Percentiles rank a stretch among this genome's conserved stretches.
phyloP scores from a whole-genome alignment of 2,797 vertebrate species.

The Poliocrania exsul region DNA sequence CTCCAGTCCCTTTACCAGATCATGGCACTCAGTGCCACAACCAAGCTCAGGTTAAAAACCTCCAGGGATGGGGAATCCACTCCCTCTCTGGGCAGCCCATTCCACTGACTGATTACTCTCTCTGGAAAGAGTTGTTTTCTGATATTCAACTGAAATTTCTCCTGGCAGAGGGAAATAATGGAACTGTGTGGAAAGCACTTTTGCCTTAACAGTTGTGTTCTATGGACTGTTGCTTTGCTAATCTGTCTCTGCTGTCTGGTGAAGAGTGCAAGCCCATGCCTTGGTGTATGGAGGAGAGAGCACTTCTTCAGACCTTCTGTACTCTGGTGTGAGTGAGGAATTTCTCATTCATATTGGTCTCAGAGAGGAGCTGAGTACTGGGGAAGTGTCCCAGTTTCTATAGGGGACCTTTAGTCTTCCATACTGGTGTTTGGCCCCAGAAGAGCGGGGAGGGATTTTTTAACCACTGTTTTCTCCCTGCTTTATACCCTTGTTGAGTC shows the following conservation, averaged over 20 bases:
- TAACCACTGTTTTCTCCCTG: neutral
- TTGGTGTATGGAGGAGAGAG: neutral
- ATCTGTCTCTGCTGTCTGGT: neutral
- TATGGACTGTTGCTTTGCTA: neutral
- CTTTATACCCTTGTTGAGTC: neutral
- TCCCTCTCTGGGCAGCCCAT: too few species aligned
- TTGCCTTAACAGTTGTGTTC: neutral
- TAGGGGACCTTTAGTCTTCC: neutral
- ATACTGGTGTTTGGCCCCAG: neutral
- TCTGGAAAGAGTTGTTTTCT: too few species aligned
- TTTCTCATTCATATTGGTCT: neutral
- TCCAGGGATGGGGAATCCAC: too few species aligned
- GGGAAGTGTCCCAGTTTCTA: neutral
- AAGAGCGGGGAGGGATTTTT: neutral
- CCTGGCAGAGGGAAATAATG: neutral
- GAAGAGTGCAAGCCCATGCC: neutral
- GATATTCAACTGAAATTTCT: too few species aligned
- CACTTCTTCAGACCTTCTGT: neutral
- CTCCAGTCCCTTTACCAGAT: too few species aligned
- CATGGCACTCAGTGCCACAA: too few species aligned
- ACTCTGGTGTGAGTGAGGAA: neutral
- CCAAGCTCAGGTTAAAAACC: too few species aligned
- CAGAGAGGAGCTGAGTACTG: neutral
- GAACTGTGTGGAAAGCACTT: neutral
- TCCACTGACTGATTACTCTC: too few species aligned